phyloP scores from a whole-genome alignment of 2,113 vertebrate species.

The Notothenia coriiceps region DNA sequence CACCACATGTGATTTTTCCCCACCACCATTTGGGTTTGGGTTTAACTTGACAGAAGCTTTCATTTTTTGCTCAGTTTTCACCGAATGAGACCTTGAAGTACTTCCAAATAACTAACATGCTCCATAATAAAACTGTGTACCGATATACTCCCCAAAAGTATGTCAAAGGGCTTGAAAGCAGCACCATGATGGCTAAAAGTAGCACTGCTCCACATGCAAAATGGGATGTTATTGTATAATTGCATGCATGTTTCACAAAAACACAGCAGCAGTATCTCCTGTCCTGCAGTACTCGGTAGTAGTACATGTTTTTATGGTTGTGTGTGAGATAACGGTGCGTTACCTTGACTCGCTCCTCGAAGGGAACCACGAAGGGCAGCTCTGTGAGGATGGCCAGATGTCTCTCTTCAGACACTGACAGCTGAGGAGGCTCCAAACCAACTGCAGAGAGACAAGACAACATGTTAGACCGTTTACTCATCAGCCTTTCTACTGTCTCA shows the following conservation, averaged over 20 bases:
- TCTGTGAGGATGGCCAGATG: constrained; percentile 97
- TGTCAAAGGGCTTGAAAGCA: neutral
- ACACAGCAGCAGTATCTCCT: no score
- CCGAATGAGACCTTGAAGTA: no score
- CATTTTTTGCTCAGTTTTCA: no score
- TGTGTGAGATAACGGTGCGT: neutral
- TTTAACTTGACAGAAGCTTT: neutral
- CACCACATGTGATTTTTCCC: no score
- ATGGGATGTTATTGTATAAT: neutral
- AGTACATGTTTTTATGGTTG: neutral
- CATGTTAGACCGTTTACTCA: neutral
- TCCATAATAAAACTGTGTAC: neutral
- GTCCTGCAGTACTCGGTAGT: no score
- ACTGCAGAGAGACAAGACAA: constrained; percentile 82
- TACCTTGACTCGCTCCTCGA: constrained; percentile 99
- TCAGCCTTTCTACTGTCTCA: neutral
- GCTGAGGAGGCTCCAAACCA: constrained; percentile 92
- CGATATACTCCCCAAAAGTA: no score
- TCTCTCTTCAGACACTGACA: constrained; percentile 96
- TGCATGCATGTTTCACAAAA: neutral
- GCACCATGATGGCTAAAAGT: neutral
- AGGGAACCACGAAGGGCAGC: constrained; percentile 97
- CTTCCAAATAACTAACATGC: no score
- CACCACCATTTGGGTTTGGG: no score
- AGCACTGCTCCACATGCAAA: neutral